These are phyloP conservation scores for Melanocharis versteri DNA, from an alignment of 2,113 vertebrate species.

Conservation along the genomic window DNA sequence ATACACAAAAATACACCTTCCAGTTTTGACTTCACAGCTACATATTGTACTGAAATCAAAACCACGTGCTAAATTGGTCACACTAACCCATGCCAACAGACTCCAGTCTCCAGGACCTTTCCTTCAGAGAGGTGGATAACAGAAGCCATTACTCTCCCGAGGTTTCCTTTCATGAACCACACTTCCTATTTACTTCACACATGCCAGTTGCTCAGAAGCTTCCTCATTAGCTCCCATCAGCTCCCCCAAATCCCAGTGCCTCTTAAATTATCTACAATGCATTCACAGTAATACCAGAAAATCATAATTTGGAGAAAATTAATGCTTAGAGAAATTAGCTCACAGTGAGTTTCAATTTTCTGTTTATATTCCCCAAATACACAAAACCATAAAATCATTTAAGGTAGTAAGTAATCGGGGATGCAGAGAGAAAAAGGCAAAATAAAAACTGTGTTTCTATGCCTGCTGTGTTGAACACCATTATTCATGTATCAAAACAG, in stretches of 20 bases:
- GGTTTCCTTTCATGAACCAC: neutral
- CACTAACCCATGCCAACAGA: neutral
- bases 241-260: neutral
- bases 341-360: neutral
- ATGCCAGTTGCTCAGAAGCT: fast-evolving
- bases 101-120: neutral
- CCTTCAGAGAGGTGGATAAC: neutral
- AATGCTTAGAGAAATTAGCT: neutral
- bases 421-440: neutral
- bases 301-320: neutral
- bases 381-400: neutral
- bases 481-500: neutral
- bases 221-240: neutral
- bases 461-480: slow-evolving; percentile 20
- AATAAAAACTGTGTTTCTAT: neutral
- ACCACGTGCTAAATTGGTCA: neutral
- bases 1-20: neutral
- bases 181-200: neutral
- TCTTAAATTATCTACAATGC: neutral
- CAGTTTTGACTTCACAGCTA: neutral
- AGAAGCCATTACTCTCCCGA: neutral
- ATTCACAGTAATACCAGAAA: neutral
- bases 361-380: slow-evolving; percentile 3
- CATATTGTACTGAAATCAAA: neutral
- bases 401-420: neutral